Percentiles rank a stretch among this genome's conserved stretches.
These are phyloP conservation scores for Psococerastis gibbosa DNA, from an alignment of 2,888 invertebrate species.

Conservation along the genomic window DNA sequence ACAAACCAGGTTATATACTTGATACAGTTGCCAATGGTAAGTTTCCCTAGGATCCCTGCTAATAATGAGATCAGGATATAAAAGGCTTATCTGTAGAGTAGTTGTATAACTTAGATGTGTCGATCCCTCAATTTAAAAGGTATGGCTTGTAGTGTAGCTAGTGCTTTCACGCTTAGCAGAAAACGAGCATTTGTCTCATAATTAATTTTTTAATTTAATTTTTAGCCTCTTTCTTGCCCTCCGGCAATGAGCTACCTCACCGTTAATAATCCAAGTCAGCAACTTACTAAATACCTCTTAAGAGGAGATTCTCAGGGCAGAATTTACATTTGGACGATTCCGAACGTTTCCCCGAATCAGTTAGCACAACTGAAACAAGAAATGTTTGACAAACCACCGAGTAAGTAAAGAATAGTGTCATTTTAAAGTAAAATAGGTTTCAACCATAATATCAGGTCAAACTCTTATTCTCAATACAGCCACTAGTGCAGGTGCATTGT, in stretches of 20 bases:
- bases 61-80: no score
- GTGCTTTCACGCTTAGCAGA: no score
- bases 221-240: slow-evolving; percentile 67
- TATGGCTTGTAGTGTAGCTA: no score
- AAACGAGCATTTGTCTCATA: no score
- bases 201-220: slow-evolving; percentile 9
- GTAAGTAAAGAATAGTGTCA: no score
- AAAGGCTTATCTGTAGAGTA: no score
- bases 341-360: slow-evolving; percentile 53
- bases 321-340: slow-evolving; percentile 75
- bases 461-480: background rate
- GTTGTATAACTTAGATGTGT: no score
- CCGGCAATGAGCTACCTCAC: slow-evolving; percentile 64
- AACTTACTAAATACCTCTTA: slow-evolving; percentile 45
- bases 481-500: no score
- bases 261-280: slow-evolving; percentile 45
- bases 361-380: slow-evolving; percentile 38
- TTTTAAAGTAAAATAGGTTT: slow-evolving; percentile 11
- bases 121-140: no score
- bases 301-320: slow-evolving; percentile 86
- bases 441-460: slow-evolving; percentile 3
- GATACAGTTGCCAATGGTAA: no score
- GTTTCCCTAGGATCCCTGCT: no score
- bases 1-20: no score
- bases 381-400: slow-evolving; percentile 28